These are phyloP conservation scores for Perccottus glenii DNA, from an alignment of 2,113 vertebrate genomes.

Conservation along the genomic window DNA sequence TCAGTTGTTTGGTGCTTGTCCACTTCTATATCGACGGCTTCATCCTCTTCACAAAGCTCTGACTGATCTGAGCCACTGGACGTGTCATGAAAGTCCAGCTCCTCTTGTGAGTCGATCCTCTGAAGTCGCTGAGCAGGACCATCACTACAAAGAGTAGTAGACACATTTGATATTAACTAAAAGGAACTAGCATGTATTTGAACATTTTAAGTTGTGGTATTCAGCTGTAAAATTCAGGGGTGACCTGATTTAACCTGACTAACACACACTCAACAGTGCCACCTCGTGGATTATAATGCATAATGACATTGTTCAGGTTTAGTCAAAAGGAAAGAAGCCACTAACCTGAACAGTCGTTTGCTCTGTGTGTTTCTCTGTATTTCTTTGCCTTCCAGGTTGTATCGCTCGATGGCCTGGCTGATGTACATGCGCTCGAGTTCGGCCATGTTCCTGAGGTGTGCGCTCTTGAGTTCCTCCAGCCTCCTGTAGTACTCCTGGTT, in stretches of 20 bases:
- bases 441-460: conserved; percentile 85
- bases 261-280: neutral
- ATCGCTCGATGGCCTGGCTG: conserved; percentile 71
- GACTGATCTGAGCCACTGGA: conserved; percentile 75
- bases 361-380: conserved; percentile 11
- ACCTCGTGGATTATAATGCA: neutral
- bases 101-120: conserved; percentile 81
- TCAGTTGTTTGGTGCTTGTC: conserved; percentile 1
- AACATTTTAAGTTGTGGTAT: too few relatives aligned
- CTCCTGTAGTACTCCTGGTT: conserved; percentile 90
- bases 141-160: conserved; percentile 37
- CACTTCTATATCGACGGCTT: conserved; percentile 46
- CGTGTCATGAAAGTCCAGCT: conserved; percentile 72
- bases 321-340: neutral
- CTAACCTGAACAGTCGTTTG: conserved; percentile 36
- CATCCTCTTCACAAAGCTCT: conserved; percentile 53
- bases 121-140: conserved; percentile 63
- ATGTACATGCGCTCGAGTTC: conserved; percentile 86
- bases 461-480: conserved; percentile 85
- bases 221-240: too few relatives aligned
- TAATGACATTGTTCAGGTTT: neutral
- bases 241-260: too few relatives aligned
- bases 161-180: neutral
- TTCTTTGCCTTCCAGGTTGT: conserved; percentile 29
- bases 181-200: too few relatives aligned